Conservation (phyloP, 2,888 invertebrate genomes). For the Lymantria monacha region DNA sequence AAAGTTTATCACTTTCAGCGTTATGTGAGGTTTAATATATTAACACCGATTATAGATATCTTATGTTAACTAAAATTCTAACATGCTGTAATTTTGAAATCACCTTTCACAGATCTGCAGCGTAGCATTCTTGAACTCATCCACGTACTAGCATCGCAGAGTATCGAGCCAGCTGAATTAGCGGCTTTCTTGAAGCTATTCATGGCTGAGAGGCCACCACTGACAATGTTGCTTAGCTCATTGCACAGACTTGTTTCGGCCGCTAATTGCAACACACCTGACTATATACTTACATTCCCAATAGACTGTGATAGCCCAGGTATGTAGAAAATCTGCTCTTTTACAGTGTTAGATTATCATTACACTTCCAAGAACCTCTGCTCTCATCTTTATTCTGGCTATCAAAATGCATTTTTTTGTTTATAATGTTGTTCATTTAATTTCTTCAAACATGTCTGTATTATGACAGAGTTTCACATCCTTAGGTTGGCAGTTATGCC, state of each 20-base stretch:
- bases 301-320: conserved; percentile 36
- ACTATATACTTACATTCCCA: conserved; percentile 81
- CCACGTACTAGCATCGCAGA: conserved; percentile 74
- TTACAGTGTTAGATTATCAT: neutral
- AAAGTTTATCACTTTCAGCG: too few species aligned
- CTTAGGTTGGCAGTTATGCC: too few species aligned
- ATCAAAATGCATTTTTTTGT: too few species aligned
- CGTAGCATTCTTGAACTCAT: conserved; percentile 85
- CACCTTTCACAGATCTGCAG: conserved; percentile 79
- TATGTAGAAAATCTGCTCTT: conserved; percentile 7
- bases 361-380: neutral
- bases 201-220: conserved; percentile 80
- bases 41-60: too few species aligned
- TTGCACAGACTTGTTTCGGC: conserved; percentile 62
- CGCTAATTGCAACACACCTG: conserved; percentile 71
- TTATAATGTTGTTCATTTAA: too few species aligned
- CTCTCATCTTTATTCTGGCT: too few species aligned
- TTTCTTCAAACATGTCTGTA: too few species aligned
- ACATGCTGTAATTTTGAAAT: conserved; percentile 7
- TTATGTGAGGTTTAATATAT: too few species aligned
- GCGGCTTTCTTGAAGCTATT: conserved; percentile 83
- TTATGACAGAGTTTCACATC: too few species aligned
- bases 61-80: too few species aligned
- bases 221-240: conserved; percentile 73
- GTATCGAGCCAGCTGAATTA: conserved; percentile 79